Conservation (phyloP, 1,140 invertebrate genomes). For the Drosophila punjabiensis region DNA sequence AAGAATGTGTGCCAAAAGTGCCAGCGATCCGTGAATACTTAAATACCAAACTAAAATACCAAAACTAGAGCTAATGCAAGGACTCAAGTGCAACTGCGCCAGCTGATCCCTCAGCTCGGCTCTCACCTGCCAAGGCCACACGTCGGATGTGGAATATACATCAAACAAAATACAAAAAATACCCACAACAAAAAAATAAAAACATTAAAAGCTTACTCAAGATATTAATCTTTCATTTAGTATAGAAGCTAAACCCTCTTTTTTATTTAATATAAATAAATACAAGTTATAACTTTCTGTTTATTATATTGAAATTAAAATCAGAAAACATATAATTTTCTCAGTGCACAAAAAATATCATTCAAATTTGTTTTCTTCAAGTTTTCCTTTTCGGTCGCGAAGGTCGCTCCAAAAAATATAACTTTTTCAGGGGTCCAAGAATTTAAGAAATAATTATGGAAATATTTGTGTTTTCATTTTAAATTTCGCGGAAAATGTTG, state of each 20-base stretch:
- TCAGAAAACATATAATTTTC: not conserved
- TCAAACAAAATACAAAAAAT: not conserved
- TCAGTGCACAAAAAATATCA: slow-evolving; percentile 34
- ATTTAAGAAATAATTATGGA: slow-evolving; percentile 39
- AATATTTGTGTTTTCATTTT: slow-evolving; percentile 26
- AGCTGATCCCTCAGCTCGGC: slow-evolving; percentile 23
- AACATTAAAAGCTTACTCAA: not conserved
- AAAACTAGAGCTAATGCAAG: not conserved
- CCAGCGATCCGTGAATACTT: slow-evolving; percentile 34
- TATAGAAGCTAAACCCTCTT: no score
- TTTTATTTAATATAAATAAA: not conserved
- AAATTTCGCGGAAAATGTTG: slow-evolving; percentile 44
- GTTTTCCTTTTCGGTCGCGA: slow-evolving; percentile 46
- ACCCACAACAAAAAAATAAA: not conserved
- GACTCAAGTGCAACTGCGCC: slow-evolving; percentile 10
- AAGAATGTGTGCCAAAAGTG: slow-evolving; percentile 48
- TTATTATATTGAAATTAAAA: not conserved
- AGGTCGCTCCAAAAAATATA: slow-evolving; percentile 41
- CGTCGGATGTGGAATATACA: slow-evolving; percentile 31
- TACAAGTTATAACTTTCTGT: not conserved
- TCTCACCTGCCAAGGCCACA: slow-evolving; percentile 58
- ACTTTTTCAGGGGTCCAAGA: slow-evolving; percentile 16
- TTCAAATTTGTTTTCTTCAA: slow-evolving; percentile 52
- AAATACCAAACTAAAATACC: slow-evolving; percentile 24
- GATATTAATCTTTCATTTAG: not conserved